phyloP scores from a whole-genome alignment of 1,140 invertebrate genomes.

The Orchesella cincta region DNA sequence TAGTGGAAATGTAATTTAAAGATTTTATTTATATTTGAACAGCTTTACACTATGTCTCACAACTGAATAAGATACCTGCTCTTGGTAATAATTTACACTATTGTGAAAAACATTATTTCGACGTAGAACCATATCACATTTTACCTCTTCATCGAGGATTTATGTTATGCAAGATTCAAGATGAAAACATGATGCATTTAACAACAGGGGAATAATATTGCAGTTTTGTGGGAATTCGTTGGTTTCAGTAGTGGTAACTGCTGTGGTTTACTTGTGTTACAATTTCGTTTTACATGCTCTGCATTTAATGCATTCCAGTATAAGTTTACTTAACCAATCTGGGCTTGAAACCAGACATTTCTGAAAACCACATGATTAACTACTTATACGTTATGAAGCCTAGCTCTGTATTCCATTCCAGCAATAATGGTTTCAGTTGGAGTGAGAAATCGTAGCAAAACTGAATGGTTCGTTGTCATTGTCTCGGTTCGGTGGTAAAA shows the following conservation, averaged over 20 bases:
- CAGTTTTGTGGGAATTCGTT: background rate
- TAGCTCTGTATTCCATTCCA: too few relatives aligned
- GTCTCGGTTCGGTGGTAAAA: too few relatives aligned
- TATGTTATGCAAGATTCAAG: background rate
- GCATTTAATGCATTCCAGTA: too few relatives aligned
- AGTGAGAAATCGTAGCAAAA: background rate
- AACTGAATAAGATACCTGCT: background rate
- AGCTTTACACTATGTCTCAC: background rate
- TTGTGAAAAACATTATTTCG: background rate
- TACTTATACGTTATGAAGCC: too few relatives aligned
- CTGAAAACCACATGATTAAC: background rate
- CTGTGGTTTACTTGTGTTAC: constrained; percentile 11
- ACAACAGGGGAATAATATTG: background rate
- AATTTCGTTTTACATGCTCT: constrained; percentile 1
- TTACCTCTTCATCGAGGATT: background rate
- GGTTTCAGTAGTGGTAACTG: constrained; percentile 1
- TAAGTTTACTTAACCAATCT: background rate
- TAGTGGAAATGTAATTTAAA: too few relatives aligned
- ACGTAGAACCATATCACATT: background rate
- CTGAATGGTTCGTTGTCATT: too few relatives aligned
- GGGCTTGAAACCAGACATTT: background rate
- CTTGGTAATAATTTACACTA: background rate
- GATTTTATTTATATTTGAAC: too few relatives aligned
- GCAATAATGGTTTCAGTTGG: too few relatives aligned
- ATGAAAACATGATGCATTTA: background rate